Evolutionary conservation across 2,113 vertebrate species (phyloP).

Genomic region (Clinocottus analis): DNA sequence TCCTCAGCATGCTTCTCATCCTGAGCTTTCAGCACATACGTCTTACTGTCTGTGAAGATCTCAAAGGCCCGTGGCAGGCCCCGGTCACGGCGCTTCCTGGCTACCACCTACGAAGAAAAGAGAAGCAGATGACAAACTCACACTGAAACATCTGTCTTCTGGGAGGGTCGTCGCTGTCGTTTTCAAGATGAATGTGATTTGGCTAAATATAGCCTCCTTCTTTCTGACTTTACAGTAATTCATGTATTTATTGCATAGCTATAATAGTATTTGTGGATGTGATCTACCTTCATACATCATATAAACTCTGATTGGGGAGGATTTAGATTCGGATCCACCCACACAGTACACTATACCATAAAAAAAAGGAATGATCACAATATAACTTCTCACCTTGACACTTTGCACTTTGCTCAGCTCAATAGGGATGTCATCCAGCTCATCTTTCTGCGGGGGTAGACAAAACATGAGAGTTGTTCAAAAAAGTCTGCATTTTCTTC

Average conservation of each 20-base stretch:
- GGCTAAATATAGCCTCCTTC: background rate
- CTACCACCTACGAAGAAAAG: conserved; percentile 76
- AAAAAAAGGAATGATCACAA: background rate
- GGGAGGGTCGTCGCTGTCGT: conserved; percentile 7
- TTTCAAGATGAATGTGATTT: background rate
- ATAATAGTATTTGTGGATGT: background rate
- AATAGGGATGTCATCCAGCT: conserved; percentile 90
- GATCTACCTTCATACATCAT: background rate
- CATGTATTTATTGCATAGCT: background rate
- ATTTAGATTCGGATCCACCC: background rate
- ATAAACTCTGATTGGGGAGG: background rate
- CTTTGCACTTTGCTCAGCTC: conserved; percentile 98
- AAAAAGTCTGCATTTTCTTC: background rate
- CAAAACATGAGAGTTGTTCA: background rate
- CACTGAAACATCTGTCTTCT: conserved; percentile 3
- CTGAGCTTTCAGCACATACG: conserved; percentile 92
- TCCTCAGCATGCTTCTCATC: conserved; percentile 91
- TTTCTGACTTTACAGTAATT: background rate
- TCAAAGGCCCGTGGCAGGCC: conserved; percentile 94
- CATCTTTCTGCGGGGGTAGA: conserved; percentile 87
- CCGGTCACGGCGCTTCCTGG: conserved; percentile 90
- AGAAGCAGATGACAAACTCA: background rate
- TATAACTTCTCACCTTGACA: conserved; percentile 81
- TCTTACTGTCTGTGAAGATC: conserved; percentile 94
- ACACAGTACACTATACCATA: background rate